A percentile compares a stretch with the other conserved stretches of the same genome.
Conservation (phyloP, 1,140 invertebrate genomes). For the Penaeus indicus region DNA sequence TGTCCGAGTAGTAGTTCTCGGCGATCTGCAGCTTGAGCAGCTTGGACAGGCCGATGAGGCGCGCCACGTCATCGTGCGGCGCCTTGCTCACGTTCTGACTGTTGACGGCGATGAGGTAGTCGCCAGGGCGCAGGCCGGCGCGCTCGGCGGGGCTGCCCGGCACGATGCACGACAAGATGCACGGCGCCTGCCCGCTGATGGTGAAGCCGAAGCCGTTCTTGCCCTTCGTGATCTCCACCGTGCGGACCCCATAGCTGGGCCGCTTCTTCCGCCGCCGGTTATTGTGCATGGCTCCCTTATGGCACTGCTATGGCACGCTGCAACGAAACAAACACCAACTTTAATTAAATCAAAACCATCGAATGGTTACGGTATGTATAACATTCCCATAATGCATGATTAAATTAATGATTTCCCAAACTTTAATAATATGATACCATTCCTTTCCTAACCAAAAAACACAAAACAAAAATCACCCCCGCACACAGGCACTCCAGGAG, state of each 20-base stretch:
- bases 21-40: slow-evolving; percentile 85
- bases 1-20: slow-evolving; percentile 85
- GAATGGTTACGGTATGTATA: too few species aligned
- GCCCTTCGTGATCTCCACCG: slow-evolving; percentile 87
- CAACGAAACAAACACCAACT: background rate
- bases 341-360: background rate
- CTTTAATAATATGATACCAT: too few species aligned
- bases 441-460: too few species aligned
- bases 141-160: slow-evolving; percentile 85
- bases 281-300: slow-evolving; percentile 65
- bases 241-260: slow-evolving; percentile 83
- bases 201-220: slow-evolving; percentile 92
- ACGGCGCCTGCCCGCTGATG: slow-evolving; percentile 93
- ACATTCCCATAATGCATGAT: too few species aligned
- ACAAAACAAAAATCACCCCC: too few species aligned
- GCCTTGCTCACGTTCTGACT: slow-evolving; percentile 88
- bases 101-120: slow-evolving; percentile 93
- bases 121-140: slow-evolving; percentile 89
- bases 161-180: slow-evolving; percentile 89
- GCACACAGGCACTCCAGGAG: too few species aligned
- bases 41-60: slow-evolving; percentile 87
- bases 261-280: slow-evolving; percentile 84
- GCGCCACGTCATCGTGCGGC: slow-evolving; percentile 92
- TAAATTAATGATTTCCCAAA: too few species aligned
- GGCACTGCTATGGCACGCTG: slow-evolving; percentile 43